Percentiles rank a stretch among this genome's conserved stretches.
Conservation (phyloP, 1,140 invertebrate genomes). For the Vanessa atalanta region DNA sequence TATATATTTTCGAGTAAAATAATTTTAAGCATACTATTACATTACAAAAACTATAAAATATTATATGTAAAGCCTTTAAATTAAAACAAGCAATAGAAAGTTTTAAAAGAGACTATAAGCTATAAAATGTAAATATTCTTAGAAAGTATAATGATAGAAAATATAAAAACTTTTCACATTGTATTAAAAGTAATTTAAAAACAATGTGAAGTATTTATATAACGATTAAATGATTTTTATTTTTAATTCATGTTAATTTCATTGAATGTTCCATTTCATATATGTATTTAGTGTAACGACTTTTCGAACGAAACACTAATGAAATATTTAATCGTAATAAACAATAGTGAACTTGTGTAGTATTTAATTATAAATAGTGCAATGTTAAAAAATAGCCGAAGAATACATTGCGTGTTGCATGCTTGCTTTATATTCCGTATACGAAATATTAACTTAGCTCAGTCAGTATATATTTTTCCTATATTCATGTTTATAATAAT, state of each 20-base stretch:
- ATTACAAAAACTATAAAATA: neutral
- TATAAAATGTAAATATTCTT: slow-evolving; percentile 24
- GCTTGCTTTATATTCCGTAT: no score
- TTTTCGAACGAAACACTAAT: no score
- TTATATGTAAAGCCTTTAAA: neutral
- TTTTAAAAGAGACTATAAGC: slow-evolving; percentile 17
- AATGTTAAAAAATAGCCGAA: no score
- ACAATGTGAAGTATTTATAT: neutral
- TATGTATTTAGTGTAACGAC: no score
- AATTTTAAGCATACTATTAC: neutral
- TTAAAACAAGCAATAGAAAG: slow-evolving; percentile 19
- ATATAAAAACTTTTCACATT: neutral
- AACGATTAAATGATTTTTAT: neutral
- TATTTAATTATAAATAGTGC: no score
- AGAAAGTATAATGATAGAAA: slow-evolving; percentile 19
- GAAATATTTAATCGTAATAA: no score
- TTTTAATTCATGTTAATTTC: neutral
- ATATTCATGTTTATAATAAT: no score
- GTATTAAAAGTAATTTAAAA: neutral
- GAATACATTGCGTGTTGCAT: no score
- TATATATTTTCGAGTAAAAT: no score
- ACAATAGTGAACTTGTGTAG: no score
- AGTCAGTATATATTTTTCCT: no score
- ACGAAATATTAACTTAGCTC: no score
- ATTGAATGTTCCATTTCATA: neutral